Evolutionary conservation across 2,888 invertebrate species (phyloP).

Genomic region (Amphimallon solstitiale): DNA sequence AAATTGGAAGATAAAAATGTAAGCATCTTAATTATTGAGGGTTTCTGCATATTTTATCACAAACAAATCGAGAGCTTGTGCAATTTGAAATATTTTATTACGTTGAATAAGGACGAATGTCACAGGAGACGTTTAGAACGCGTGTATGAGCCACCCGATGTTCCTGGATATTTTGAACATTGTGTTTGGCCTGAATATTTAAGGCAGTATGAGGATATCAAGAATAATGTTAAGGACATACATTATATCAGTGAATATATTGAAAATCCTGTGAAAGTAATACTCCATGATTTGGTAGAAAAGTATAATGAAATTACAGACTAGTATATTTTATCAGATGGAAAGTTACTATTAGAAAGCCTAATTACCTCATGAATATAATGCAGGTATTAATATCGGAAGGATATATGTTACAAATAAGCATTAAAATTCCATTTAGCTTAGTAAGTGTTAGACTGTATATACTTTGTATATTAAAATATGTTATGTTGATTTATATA

Average conservation of each 20-base stretch:
- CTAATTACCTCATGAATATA: neutral
- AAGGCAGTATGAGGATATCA: slow-evolving; percentile 66
- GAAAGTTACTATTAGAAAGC: neutral
- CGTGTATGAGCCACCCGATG: slow-evolving; percentile 87
- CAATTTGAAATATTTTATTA: slow-evolving; percentile 78
- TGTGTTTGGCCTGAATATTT: slow-evolving; percentile 93
- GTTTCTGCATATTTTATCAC: slow-evolving; percentile 79
- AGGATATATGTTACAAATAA: no score
- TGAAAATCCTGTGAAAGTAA: slow-evolving; percentile 47
- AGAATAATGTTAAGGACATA: slow-evolving; percentile 52
- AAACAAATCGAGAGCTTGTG: slow-evolving; percentile 74
- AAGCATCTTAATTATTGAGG: slow-evolving; percentile 77
- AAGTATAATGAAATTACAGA: slow-evolving; percentile 16
- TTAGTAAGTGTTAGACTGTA: no score
- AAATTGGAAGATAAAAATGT: slow-evolving; percentile 54
- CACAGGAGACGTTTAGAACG: slow-evolving; percentile 69
- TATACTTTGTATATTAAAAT: no score
- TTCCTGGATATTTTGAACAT: slow-evolving; percentile 86
- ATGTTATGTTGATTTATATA: no score
- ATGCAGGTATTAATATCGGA: no score
- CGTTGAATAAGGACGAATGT: slow-evolving; percentile 76
- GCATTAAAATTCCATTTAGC: no score
- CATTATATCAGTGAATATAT: slow-evolving; percentile 52
- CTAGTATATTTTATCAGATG: slow-evolving; percentile 34
- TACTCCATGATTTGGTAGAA: slow-evolving; percentile 50